These are phyloP conservation scores for Siniperca undulata DNA, from an alignment of 2,797 vertebrate species.

Conservation along the genomic window DNA sequence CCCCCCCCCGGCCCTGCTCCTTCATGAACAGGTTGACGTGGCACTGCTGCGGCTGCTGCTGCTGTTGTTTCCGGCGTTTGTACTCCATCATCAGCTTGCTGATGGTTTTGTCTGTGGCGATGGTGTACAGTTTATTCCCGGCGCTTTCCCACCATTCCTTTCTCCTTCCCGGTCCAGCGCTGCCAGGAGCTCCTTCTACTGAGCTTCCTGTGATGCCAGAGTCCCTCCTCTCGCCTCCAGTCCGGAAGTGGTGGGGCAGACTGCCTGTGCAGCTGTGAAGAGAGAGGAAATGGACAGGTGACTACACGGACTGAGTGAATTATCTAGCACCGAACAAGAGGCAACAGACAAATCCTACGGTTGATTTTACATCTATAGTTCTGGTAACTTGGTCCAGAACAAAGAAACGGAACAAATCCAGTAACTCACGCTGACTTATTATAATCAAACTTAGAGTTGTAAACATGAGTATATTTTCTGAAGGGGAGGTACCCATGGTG, in stretches of 20 bases:
- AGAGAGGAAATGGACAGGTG: neutral
- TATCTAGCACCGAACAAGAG: neutral
- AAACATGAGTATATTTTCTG: too few relatives aligned
- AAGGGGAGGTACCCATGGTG: neutral
- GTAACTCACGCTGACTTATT: too few relatives aligned
- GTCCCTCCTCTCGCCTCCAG: constrained; percentile 66
- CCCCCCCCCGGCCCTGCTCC: constrained; percentile 81
- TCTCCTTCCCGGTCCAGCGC: constrained; percentile 73
- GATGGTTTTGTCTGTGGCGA: constrained; percentile 95
- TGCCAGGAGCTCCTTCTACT: constrained; percentile 11
- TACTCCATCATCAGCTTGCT: constrained; percentile 97
- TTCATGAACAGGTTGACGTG: constrained; percentile 89
- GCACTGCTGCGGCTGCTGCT: constrained; percentile 89
- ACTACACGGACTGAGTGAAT: neutral
- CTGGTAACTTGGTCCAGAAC: neutral
- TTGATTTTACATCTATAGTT: neutral
- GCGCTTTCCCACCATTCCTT: constrained; percentile 99
- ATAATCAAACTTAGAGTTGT: too few relatives aligned
- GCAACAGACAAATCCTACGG: neutral
- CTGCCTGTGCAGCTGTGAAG: constrained; percentile 74
- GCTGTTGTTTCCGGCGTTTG: constrained; percentile 94
- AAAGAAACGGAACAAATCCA: too few relatives aligned
- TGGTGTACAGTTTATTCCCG: constrained; percentile 95
- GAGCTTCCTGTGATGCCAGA: constrained; percentile 28
- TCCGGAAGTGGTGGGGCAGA: constrained; percentile 81